phyloP scores from a whole-genome alignment of 2,797 vertebrate genomes.

The Acipenser oxyrinchus region DNA sequence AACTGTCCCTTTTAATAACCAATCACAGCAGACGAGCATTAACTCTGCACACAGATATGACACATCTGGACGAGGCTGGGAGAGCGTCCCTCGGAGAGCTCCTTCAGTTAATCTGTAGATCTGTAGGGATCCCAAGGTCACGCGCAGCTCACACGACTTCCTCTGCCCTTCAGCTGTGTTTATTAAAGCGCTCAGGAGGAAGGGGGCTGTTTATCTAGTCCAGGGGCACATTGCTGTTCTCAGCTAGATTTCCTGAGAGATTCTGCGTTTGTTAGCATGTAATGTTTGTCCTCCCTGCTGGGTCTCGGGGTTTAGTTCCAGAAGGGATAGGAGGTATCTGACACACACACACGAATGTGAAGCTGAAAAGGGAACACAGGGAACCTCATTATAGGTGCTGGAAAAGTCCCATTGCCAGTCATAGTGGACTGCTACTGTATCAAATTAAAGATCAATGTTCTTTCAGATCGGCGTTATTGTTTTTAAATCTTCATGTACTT shows the following conservation, averaged over 20 bases:
- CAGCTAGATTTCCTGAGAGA: no score
- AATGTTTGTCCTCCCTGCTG: no score
- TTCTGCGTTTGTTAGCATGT: no score
- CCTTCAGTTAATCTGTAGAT: constrained; percentile 13
- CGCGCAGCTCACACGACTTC: not conserved
- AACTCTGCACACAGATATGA: constrained; percentile 27
- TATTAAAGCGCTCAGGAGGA: not conserved
- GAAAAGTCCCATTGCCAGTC: not conserved
- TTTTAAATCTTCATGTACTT: no score
- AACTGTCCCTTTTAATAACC: constrained; percentile 19
- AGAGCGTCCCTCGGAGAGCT: constrained; percentile 18
- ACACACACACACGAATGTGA: not conserved
- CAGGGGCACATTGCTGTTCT: no score
- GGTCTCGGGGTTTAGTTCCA: no score
- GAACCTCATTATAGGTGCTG: not conserved
- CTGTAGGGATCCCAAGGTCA: constrained; percentile 25
- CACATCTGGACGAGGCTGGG: constrained; percentile 24
- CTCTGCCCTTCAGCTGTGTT: not conserved
- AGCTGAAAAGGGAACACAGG: not conserved
- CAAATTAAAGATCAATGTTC: no score
- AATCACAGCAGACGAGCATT: constrained; percentile 32
- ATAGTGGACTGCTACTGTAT: not conserved
- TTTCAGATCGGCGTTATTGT: no score
- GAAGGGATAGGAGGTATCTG: not conserved
- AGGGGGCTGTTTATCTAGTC: not conserved